These are phyloP conservation scores for Opisthograptis luteolata DNA, from an alignment of 2,888 invertebrate species.

Conservation along the genomic window DNA sequence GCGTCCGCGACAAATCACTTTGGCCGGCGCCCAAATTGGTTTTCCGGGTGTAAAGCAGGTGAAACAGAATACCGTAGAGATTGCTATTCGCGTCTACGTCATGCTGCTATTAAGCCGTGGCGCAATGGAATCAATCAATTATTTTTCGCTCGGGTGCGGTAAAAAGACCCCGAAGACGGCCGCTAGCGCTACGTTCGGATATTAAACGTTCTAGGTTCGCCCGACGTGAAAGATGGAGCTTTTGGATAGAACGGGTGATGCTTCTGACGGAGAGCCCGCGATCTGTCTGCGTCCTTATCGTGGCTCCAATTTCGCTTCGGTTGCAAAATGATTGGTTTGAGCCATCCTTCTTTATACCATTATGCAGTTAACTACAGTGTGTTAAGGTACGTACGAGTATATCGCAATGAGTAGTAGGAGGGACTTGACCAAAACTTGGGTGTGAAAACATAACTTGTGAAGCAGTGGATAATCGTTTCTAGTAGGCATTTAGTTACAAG, in stretches of 20 bases:
- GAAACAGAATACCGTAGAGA: slow-evolving; percentile 24
- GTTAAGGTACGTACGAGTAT: slow-evolving; percentile 1
- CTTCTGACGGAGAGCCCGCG: slow-evolving; percentile 68
- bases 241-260: slow-evolving; percentile 58
- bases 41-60: slow-evolving; percentile 29
- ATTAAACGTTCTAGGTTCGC: slow-evolving; percentile 65
- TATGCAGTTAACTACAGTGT: slow-evolving; percentile 31
- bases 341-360: slow-evolving; percentile 39
- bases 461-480: background rate
- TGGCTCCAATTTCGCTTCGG: slow-evolving; percentile 53
- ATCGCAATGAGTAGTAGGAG: slow-evolving; percentile 1
- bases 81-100: slow-evolving; percentile 56
- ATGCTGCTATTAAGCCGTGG: slow-evolving; percentile 64
- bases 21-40: slow-evolving; percentile 43
- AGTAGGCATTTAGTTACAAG: background rate
- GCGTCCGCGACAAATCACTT: slow-evolving; percentile 35
- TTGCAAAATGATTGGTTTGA: slow-evolving; percentile 49
- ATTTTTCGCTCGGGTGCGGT: slow-evolving; percentile 72
- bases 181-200: slow-evolving; percentile 58
- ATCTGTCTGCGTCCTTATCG: slow-evolving; percentile 74
- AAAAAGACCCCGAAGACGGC: slow-evolving; percentile 73
- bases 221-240: slow-evolving; percentile 54
- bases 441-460: background rate
- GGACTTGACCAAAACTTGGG: slow-evolving; percentile 1
- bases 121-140: slow-evolving; percentile 76